Evolutionary conservation across 2,888 invertebrate genomes (phyloP).

Genomic region (Liopterus haemorrhoidalis): DNA sequence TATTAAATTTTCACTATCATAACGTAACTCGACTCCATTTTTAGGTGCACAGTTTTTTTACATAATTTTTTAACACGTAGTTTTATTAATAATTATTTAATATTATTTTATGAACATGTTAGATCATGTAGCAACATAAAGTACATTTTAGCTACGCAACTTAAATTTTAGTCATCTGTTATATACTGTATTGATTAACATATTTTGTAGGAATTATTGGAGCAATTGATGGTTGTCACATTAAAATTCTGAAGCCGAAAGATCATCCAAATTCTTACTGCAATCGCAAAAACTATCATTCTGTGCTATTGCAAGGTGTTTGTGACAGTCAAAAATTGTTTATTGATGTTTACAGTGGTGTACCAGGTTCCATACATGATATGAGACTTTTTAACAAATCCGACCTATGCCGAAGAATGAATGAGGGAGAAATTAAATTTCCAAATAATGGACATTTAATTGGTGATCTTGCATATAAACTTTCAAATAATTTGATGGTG

Average conservation of each 20-base stretch:
- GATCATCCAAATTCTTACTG: conserved; percentile 12
- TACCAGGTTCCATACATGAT: conserved; percentile 29
- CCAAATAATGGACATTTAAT: conserved; percentile 14
- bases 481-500: conserved; percentile 8
- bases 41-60: too few relatives aligned
- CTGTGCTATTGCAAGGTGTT: conserved; percentile 22
- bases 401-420: conserved; percentile 23
- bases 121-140: too few relatives aligned
- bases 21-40: too few relatives aligned
- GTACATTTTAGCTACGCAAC: too few relatives aligned
- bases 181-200: too few relatives aligned
- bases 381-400: conserved; percentile 26
- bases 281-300: conserved; percentile 16
- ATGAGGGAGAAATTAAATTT: conserved; percentile 18
- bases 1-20: too few relatives aligned
- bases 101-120: too few relatives aligned
- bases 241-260: conserved; percentile 12
- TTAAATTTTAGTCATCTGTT: too few relatives aligned
- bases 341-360: conserved; percentile 29
- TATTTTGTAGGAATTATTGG: conserved; percentile 13
- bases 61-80: too few relatives aligned
- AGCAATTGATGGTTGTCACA: conserved; percentile 18
- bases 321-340: conserved; percentile 28
- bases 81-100: too few relatives aligned
- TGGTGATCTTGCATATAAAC: conserved; percentile 19